Evolutionary conservation across 1,140 invertebrate species (phyloP).

Genomic region (Antheraea mylitta): DNA sequence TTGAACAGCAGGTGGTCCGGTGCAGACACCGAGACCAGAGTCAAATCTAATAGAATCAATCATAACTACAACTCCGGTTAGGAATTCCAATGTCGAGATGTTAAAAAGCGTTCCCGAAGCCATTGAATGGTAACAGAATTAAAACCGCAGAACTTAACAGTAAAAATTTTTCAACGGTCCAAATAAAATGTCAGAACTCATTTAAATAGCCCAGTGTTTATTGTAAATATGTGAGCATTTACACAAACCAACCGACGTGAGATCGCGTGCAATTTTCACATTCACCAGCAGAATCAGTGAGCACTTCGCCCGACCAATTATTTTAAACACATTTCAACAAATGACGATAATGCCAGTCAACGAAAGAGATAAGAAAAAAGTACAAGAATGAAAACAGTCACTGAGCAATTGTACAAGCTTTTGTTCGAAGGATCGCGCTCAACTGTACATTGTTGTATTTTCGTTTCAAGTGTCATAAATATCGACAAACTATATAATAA

Average conservation of each 20-base stretch:
- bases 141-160: constrained; percentile 36
- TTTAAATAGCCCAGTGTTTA: constrained; percentile 55
- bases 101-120: constrained; percentile 25
- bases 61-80: constrained; percentile 58
- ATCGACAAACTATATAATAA: background rate
- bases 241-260: constrained; percentile 52
- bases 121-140: constrained; percentile 15
- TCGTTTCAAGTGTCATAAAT: background rate
- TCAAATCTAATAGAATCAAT: constrained; percentile 71
- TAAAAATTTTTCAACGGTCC: constrained; percentile 33
- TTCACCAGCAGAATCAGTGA: constrained; percentile 60
- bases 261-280: constrained; percentile 74
- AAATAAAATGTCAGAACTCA: constrained; percentile 28
- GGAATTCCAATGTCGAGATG: constrained; percentile 27
- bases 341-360: constrained; percentile 72
- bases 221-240: constrained; percentile 75
- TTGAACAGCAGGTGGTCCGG: constrained; percentile 64
- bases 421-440: constrained; percentile 28
- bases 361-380: constrained; percentile 59
- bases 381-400: constrained; percentile 44
- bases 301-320: constrained; percentile 68
- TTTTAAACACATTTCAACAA: constrained; percentile 79
- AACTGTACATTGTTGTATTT: background rate
- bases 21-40: constrained; percentile 65
- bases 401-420: constrained; percentile 48